A percentile compares a stretch with the other conserved stretches of the same genome.
These are phyloP conservation scores for Helarctos malayanus DNA, from an alignment of 2,797 vertebrate species.

Conservation along the genomic window DNA sequence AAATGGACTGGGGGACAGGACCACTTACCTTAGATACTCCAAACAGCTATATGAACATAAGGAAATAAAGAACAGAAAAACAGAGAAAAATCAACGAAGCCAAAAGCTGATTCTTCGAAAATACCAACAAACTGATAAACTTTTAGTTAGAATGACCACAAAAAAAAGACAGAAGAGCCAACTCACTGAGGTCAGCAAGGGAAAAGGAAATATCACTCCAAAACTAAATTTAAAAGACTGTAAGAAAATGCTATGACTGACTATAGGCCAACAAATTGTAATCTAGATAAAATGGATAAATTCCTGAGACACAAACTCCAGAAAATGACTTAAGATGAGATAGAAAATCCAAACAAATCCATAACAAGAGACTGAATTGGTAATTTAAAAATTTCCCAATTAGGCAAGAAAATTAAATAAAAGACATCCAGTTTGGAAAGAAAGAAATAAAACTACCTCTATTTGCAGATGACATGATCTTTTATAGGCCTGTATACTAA, in stretches of 20 bases:
- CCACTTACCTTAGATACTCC: background rate
- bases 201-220: background rate
- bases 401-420: conserved; percentile 2
- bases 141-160: background rate
- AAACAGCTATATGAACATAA: background rate
- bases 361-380: background rate
- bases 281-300: background rate
- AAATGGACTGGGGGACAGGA: background rate
- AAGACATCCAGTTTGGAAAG: background rate
- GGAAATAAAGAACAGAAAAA: background rate
- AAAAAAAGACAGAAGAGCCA: background rate
- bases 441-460: conserved; percentile 1
- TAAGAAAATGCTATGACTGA: background rate
- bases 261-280: background rate
- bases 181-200: background rate
- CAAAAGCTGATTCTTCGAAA: background rate
- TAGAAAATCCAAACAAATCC: background rate
- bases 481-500: background rate
- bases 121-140: background rate
- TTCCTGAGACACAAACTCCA: background rate
- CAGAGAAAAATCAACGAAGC: background rate
- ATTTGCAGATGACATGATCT: background rate
- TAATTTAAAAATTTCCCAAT: background rate
- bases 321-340: background rate
- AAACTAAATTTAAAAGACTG: background rate